phyloP scores from a whole-genome alignment of 2,888 invertebrate genomes.

The Scaptomyza polygonia region DNA sequence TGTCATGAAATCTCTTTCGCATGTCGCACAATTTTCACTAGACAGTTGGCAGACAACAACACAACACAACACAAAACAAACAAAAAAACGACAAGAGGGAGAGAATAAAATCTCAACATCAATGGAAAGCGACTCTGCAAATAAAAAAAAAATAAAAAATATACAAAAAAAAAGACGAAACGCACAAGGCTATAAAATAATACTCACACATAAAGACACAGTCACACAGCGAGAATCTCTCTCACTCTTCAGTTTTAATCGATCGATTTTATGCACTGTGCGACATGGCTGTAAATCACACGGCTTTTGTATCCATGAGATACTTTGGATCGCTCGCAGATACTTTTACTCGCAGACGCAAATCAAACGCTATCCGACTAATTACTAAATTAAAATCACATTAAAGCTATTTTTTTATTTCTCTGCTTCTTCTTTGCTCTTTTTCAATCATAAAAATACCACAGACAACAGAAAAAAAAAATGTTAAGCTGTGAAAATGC shows the following conservation, averaged over 20 bases:
- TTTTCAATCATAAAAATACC: constrained; percentile 42
- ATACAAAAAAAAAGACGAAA: not conserved
- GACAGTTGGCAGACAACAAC: constrained; percentile 66
- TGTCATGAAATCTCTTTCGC: constrained; percentile 71
- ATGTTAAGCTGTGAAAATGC: constrained; percentile 57
- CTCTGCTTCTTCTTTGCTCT: constrained; percentile 17
- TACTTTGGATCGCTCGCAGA: constrained; percentile 29
- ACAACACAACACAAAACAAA: too few relatives aligned
- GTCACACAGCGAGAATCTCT: constrained; percentile 45
- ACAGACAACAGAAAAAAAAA: constrained; percentile 18
- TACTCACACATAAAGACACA: constrained; percentile 8
- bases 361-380: constrained; percentile 48
- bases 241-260: constrained; percentile 55
- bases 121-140: constrained; percentile 68
- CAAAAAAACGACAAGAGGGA: constrained; percentile 20
- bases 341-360: constrained; percentile 31
- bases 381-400: constrained; percentile 73
- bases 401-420: constrained; percentile 38
- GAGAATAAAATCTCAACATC: constrained; percentile 57
- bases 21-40: constrained; percentile 67
- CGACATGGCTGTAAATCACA: constrained; percentile 76
- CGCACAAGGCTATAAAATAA: constrained; percentile 26
- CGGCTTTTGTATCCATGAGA: constrained; percentile 57
- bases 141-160: constrained; percentile 8
- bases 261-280: constrained; percentile 74